Evolutionary conservation across 2,888 invertebrate species (phyloP), one percentile per base, ranked within the genome.

Genomic region (Nephrotoma appendiculata): DNA sequence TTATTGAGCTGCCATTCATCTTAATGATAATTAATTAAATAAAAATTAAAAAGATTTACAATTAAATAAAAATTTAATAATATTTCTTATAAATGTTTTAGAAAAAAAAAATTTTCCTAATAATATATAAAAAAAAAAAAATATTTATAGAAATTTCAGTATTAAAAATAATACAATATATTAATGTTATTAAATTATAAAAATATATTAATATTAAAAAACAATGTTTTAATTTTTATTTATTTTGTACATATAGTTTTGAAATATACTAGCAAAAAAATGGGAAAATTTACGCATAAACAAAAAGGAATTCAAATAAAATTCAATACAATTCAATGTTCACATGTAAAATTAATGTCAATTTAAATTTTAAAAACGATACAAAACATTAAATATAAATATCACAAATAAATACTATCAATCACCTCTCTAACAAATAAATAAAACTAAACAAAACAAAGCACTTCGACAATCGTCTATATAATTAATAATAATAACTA

Each of bases 11-110:
- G 86, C 86, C 86, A 85, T 12, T 45, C 86, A 86, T 85, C 86
- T 86, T 87, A 87, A 87, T 87, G 86, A 87, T 86, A 87, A 84
- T 19, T 83, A 48, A 87, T 71, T 86, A 87, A 87, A 31, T 9
- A 57, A 84, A 15, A 41, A 71, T 42, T 86, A 43, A 57, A 44
- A 57, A 15, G 9, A 44, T 86, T 44, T 52, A 86, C 15, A 41
- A 19, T 57, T 57, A 86, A 86, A 42, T n/a, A 52, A 52, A 86
- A 57, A 57, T 44, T 43, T 41, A 86, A 41, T 52, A 84, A 84
- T 86, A 44, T 86, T 45, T 87, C 52, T 87, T 84, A 86, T 86
- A 86, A 86, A 44, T 86, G 45, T 44, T 86, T 86, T 86, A 44
- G 43, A 86, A 86, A 84, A 71, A 71, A 41, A 42, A 84, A 83